Evolutionary conservation across 2,797 vertebrate species (phyloP).

Genomic region (Chaenodraco wilsoni): DNA sequence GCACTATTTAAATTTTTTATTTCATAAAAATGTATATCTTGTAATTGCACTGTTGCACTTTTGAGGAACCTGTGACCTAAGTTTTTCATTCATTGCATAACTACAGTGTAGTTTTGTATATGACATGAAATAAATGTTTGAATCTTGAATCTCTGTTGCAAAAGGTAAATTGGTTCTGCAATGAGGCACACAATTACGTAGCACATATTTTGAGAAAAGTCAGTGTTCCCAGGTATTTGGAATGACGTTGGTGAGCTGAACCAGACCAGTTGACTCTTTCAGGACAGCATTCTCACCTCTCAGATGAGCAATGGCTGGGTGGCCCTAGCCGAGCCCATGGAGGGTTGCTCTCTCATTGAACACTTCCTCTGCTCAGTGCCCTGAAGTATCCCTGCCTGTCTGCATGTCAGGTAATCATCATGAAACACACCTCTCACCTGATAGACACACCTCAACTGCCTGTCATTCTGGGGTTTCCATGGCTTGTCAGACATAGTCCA

Average conservation of each 20-base stretch:
- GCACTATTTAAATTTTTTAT: no score
- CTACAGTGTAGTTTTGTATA: no score
- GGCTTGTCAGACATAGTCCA: background rate
- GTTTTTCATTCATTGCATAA: no score
- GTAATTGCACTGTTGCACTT: no score
- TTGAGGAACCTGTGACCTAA: no score
- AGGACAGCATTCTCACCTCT: background rate
- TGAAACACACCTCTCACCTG: constrained; percentile 9
- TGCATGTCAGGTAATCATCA: constrained; percentile 5
- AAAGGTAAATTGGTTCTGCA: constrained; percentile 16
- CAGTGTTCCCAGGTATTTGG: background rate
- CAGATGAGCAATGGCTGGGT: background rate
- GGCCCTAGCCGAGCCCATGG: background rate
- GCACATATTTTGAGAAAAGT: constrained; percentile 11
- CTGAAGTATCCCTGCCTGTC: background rate
- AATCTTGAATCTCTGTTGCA: constrained; percentile 5
- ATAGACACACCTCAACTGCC: background rate
- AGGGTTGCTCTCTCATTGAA: background rate
- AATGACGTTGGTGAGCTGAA: background rate
- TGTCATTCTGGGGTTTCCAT: background rate
- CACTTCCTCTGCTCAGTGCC: background rate
- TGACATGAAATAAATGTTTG: no score
- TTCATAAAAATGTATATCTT: no score
- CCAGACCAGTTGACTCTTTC: background rate
- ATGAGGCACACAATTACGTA: background rate